Conservation (phyloP, 2,888 invertebrate species). For the Caenorhabditis zanzibari region DNA sequence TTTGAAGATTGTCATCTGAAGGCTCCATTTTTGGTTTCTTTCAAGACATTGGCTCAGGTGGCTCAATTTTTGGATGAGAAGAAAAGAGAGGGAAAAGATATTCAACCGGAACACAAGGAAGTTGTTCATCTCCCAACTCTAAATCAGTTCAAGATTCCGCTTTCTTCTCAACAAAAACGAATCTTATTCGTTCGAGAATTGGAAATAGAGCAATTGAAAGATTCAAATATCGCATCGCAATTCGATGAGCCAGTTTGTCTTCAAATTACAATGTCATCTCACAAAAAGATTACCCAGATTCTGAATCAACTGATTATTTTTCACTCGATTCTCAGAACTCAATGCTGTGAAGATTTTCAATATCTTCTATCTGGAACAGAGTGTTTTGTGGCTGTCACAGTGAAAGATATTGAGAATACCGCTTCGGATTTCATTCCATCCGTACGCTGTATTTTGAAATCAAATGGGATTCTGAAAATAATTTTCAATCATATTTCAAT, state of each 20-base stretch:
- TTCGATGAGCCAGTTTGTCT: slow-evolving; percentile 49
- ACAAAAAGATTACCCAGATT: neutral
- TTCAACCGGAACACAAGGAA: neutral
- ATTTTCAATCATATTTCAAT: slow-evolving; percentile 72
- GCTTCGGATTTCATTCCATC: neutral
- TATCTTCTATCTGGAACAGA: slow-evolving; percentile 55
- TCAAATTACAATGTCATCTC: neutral
- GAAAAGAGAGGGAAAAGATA: neutral
- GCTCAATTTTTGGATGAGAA: slow-evolving; percentile 22
- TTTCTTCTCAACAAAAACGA: slow-evolving; percentile 63
- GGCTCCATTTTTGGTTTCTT: slow-evolving; percentile 28
- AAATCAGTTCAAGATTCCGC: slow-evolving; percentile 25
- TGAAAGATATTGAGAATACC: neutral
- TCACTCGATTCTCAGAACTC: slow-evolving; percentile 46
- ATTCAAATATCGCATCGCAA: slow-evolving; percentile 10
- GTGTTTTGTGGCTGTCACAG: slow-evolving; percentile 26
- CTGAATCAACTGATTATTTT: slow-evolving; percentile 35
- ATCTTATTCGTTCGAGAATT: slow-evolving; percentile 42
- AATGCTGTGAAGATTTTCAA: slow-evolving; percentile 39
- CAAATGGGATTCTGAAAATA: neutral
- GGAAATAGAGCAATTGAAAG: neutral
- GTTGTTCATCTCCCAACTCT: neutral
- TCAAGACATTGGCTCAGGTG: slow-evolving; percentile 10
- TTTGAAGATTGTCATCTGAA: slow-evolving; percentile 5
- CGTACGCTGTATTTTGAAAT: neutral